Conservation (phyloP, 2,113 vertebrate genomes). For the Neofelis nebulosa region DNA sequence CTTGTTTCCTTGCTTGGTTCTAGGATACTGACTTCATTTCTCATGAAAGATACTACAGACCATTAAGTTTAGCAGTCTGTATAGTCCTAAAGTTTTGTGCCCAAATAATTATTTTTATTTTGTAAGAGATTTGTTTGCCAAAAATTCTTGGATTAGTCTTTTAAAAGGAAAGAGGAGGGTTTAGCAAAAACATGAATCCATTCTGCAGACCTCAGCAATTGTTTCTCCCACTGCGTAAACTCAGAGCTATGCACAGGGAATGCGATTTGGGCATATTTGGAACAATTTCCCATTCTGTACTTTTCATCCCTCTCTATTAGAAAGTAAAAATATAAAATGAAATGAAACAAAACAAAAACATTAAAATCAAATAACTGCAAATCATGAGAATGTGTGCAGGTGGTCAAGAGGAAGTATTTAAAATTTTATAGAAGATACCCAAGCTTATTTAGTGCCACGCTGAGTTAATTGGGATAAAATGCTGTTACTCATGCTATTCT, state of each 20-base stretch:
- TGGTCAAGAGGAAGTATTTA: slow-evolving; percentile 6
- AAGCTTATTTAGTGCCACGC: neutral
- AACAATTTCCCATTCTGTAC: neutral
- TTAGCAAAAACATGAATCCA: neutral
- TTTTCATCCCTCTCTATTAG: neutral
- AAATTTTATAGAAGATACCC: slow-evolving; percentile 31
- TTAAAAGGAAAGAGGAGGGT: neutral
- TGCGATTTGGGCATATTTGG: neutral
- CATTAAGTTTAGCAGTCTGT: neutral
- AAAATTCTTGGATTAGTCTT: neutral
- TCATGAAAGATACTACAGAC: neutral
- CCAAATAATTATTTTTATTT: neutral
- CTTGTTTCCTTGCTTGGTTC: neutral
- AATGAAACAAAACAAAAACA: slow-evolving; percentile 51
- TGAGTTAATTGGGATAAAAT: slow-evolving; percentile 55
- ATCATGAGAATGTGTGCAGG: neutral
- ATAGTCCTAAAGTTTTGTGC: neutral
- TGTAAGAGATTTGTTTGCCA: neutral
- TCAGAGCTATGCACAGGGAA: neutral
- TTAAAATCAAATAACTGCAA: slow-evolving; percentile 50
- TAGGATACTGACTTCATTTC: slow-evolving; percentile 25
- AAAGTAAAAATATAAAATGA: slow-evolving; percentile 17
- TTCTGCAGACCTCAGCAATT: neutral
- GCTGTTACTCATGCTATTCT: slow-evolving; percentile 1
- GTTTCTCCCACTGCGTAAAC: neutral